phyloP scores from a whole-genome alignment of 2,888 invertebrate genomes.

The Lomographa bimaculata region DNA sequence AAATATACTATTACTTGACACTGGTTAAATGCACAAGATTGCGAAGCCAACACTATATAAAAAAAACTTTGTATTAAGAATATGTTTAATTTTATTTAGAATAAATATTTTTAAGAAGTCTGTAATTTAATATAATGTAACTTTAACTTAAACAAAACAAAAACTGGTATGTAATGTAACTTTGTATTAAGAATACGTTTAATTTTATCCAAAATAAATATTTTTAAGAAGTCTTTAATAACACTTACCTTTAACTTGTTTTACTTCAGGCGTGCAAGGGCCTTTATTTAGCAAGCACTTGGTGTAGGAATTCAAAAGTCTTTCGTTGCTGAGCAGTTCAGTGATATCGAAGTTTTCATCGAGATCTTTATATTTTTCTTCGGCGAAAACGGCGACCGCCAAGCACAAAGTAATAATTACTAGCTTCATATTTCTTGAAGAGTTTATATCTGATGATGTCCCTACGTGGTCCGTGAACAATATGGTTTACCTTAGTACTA shows the following conservation, averaged over 20 bases:
- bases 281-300: constrained; percentile 87
- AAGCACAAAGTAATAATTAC: constrained; percentile 48
- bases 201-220: constrained; percentile 1
- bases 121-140: too few relatives aligned
- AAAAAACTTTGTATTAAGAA: too few relatives aligned
- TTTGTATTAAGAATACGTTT: too few relatives aligned
- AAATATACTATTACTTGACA: too few relatives aligned
- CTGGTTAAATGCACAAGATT: too few relatives aligned
- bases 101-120: too few relatives aligned
- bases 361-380: constrained; percentile 82
- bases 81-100: too few relatives aligned
- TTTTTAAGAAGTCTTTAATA: not conserved
- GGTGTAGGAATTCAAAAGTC: constrained; percentile 86
- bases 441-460: constrained; percentile 8
- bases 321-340: constrained; percentile 86
- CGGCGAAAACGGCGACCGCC: constrained; percentile 47
- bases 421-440: constrained; percentile 48
- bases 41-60: too few relatives aligned
- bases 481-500: constrained; percentile 31
- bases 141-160: too few relatives aligned
- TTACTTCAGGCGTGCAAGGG: constrained; percentile 88
- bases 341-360: constrained; percentile 87
- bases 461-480: constrained; percentile 21
- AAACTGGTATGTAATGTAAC: too few relatives aligned
- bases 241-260: constrained; percentile 86